These are phyloP conservation scores for Brachionus calyciflorus DNA, from an alignment of 1,140 invertebrate species.

Conservation along the genomic window DNA sequence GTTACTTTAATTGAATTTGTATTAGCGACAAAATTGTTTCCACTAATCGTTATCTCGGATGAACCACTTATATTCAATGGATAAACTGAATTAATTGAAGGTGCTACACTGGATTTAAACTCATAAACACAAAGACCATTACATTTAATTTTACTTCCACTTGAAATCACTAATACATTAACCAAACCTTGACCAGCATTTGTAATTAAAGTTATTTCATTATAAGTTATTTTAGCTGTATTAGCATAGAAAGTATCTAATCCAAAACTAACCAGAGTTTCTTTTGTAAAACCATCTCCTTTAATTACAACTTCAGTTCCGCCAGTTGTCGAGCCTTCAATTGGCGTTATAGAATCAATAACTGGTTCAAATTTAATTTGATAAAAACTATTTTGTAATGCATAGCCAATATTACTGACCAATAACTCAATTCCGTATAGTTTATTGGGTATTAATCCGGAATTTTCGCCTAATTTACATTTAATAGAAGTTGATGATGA, in stretches of 20 bases:
- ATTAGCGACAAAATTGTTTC: background rate
- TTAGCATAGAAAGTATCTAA: constrained; percentile 47
- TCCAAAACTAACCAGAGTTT: constrained; percentile 49
- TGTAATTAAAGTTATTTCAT: background rate
- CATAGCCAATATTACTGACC: constrained; percentile 22
- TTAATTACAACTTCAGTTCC: constrained; percentile 49
- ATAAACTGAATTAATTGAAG: background rate
- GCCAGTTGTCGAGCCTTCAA: background rate
- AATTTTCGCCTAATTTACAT: background rate
- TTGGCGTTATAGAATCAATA: background rate
- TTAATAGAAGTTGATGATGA: background rate
- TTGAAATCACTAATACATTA: background rate
- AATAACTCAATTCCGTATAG: background rate
- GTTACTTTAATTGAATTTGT: background rate
- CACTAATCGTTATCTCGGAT: background rate
- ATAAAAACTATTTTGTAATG: constrained; percentile 4
- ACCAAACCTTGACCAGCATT: background rate
- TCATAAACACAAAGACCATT: background rate
- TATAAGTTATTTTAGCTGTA: background rate
- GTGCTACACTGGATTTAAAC: background rate
- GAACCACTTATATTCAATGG: background rate
- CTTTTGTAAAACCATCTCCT: constrained; percentile 51
- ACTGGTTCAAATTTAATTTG: background rate
- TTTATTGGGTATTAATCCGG: background rate
- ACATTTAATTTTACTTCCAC: background rate